Conservation (phyloP, 2,113 vertebrate species). For the Blennius ocellaris region DNA sequence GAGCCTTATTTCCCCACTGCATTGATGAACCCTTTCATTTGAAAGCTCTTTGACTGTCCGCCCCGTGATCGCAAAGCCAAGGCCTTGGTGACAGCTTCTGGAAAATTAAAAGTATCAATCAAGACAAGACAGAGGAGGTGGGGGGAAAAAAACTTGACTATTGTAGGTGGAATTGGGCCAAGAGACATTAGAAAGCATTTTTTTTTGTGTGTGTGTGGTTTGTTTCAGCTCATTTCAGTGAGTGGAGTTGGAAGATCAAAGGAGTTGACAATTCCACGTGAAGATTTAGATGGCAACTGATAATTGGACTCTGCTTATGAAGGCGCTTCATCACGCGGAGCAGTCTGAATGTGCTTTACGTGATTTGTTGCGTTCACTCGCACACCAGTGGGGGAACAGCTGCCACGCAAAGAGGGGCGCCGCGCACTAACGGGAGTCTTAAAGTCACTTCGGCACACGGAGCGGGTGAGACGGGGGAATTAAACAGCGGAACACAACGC, state of each 20-base stretch:
- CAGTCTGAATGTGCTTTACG: too few species aligned
- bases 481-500: too few species aligned
- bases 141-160: neutral
- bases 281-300: too few species aligned
- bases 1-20: slow-evolving; percentile 67
- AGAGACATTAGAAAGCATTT: neutral
- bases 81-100: slow-evolving; percentile 63
- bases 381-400: too few species aligned
- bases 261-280: too few species aligned
- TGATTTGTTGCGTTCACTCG: too few species aligned
- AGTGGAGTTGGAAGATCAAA: neutral
- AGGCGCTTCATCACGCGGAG: too few species aligned
- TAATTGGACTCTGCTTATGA: too few species aligned
- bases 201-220: slow-evolving; percentile 4
- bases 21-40: slow-evolving; percentile 79
- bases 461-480: too few species aligned
- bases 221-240: neutral
- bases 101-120: slow-evolving; percentile 82
- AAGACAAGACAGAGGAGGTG: slow-evolving; percentile 23
- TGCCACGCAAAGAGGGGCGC: too few species aligned
- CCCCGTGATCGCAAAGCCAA: slow-evolving; percentile 71
- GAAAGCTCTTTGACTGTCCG: slow-evolving; percentile 69
- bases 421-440: too few species aligned
- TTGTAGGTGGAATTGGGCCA: neutral
- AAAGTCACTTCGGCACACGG: too few species aligned